phyloP scores from a whole-genome alignment of 2,113 vertebrate genomes.

The Hippocampus abdominalis region DNA sequence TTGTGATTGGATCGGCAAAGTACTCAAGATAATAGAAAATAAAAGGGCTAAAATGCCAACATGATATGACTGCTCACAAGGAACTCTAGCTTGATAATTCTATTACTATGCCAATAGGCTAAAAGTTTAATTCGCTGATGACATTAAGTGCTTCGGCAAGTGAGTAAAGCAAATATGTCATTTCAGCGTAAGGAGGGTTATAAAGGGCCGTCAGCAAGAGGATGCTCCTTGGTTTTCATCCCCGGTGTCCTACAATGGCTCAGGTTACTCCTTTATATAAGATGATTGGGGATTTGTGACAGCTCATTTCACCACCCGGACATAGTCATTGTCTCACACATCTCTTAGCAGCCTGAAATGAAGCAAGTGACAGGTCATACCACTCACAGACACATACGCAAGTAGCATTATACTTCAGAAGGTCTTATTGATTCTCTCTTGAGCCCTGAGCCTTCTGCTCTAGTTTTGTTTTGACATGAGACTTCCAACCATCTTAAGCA shows the following conservation, averaged over 20 bases:
- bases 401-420: conserved; percentile 3
- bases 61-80: conserved; percentile 39
- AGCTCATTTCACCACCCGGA: conserved; percentile 57
- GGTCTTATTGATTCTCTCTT: neutral
- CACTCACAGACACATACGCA: neutral
- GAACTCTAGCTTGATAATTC: conserved; percentile 61
- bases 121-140: conserved; percentile 85
- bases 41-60: conserved; percentile 33
- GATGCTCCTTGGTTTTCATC: conserved; percentile 42
- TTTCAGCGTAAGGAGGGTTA: conserved; percentile 59
- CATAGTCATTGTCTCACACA: conserved; percentile 40
- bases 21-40: conserved; percentile 27
- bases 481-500: neutral
- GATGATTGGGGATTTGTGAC: conserved; percentile 50
- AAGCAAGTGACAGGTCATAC: conserved; percentile 26
- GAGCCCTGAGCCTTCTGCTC: neutral
- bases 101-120: conserved; percentile 46
- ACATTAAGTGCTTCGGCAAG: conserved; percentile 79
- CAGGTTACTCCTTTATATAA: conserved; percentile 65
- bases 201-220: conserved; percentile 47
- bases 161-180: conserved; percentile 69
- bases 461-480: neutral
- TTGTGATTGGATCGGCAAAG: conserved; percentile 27
- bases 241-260: conserved; percentile 53
- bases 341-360: conserved; percentile 32